Evolutionary conservation across 2,113 vertebrate species (phyloP).

Genomic region (Calonectris borealis): DNA sequence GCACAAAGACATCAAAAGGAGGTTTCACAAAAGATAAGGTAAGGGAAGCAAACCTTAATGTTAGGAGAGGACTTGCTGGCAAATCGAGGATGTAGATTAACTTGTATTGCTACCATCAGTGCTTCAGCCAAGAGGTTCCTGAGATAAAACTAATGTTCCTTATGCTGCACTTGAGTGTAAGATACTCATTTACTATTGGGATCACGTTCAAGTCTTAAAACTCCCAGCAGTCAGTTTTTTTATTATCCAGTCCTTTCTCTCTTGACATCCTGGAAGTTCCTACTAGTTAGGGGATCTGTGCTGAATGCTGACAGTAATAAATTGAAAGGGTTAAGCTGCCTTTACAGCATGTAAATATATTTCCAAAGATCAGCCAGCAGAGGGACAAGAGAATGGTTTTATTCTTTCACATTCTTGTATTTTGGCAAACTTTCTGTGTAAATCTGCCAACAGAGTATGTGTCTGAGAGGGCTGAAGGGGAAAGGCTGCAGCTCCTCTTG

Average conservation of each 20-base stretch:
- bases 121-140: neutral
- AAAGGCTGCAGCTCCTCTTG: neutral
- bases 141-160: neutral
- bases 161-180: neutral
- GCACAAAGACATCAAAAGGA: conserved; percentile 65
- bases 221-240: neutral
- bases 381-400: neutral
- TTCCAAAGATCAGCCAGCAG: neutral
- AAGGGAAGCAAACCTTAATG: neutral
- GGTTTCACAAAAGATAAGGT: conserved; percentile 91
- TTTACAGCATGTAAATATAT: neutral
- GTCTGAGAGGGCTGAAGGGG: neutral
- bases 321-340: neutral
- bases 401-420: neutral
- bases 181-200: neutral
- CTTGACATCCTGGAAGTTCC: neutral
- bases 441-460: neutral
- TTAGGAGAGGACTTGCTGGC: neutral
- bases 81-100: neutral
- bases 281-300: neutral
- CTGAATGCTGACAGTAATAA: neutral
- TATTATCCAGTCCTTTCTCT: neutral
- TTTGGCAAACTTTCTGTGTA: neutral
- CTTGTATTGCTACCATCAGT: neutral
- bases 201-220: neutral